These are phyloP conservation scores for Drosophila varians DNA, from an alignment of 1,140 invertebrate species.

Conservation along the genomic window DNA sequence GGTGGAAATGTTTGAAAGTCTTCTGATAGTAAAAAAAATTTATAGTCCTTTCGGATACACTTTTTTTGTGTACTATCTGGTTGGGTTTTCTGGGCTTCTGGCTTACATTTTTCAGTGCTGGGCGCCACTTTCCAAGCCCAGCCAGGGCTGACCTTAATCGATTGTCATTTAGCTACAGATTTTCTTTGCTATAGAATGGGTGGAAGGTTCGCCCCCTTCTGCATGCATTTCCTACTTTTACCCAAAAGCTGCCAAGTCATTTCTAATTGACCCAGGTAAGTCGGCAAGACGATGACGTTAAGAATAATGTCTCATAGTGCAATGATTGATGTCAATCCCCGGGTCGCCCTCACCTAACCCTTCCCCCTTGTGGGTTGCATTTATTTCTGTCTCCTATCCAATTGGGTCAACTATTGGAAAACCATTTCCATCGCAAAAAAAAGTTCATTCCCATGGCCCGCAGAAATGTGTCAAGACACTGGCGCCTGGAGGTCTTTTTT, in stretches of 20 bases:
- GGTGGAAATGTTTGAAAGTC: no score
- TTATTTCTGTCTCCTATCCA: conserved; percentile 17
- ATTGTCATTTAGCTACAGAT: conserved; percentile 72
- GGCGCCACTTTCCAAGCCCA: conserved; percentile 67
- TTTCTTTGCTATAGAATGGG: conserved; percentile 46
- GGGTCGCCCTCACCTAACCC: conserved; percentile 30
- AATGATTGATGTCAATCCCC: conserved; percentile 71
- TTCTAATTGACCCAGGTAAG: conserved; percentile 64
- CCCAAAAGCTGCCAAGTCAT: conserved; percentile 68
- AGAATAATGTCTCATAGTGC: conserved; percentile 60
- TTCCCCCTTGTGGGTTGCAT: not conserved
- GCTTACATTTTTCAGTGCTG: conserved; percentile 23
- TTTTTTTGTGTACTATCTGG: conserved; percentile 6
- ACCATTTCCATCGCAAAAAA: conserved; percentile 24
- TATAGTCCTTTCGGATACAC: not conserved
- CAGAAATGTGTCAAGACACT: conserved; percentile 70
- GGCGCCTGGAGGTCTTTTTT: conserved; percentile 36
- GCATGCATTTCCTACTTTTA: conserved; percentile 62
- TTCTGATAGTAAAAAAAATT: no score
- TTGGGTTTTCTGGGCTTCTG: conserved; percentile 30
- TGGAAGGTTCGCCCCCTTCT: conserved; percentile 9
- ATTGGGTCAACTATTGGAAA: conserved; percentile 68
- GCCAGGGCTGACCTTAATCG: conserved; percentile 68
- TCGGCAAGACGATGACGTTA: conserved; percentile 35
- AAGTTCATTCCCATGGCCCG: conserved; percentile 46